Percentiles rank a stretch among this genome's conserved stretches.
phyloP scores from a whole-genome alignment of 2,113 vertebrate genomes.

The Pelmatolapia mariae region DNA sequence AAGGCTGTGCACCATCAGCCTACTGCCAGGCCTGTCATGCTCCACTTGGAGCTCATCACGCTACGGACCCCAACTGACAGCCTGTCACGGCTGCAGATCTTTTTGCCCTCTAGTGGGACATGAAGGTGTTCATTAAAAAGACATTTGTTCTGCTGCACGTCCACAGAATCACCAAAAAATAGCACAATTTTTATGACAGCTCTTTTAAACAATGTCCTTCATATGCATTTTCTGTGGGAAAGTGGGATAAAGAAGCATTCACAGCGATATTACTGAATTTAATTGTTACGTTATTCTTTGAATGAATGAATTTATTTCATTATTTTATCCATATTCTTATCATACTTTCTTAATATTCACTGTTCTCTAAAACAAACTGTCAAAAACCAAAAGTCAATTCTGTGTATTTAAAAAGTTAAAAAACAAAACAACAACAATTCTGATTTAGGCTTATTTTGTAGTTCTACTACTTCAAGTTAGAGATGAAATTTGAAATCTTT shows the following conservation, averaged over 20 bases:
- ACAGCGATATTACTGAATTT: background rate
- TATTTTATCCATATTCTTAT: background rate
- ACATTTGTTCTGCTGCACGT: background rate
- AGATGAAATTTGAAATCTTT: background rate
- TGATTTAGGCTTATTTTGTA: background rate
- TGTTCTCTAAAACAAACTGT: background rate
- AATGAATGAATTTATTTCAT: background rate
- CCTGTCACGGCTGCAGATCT: conserved; percentile 29
- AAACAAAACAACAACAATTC: background rate
- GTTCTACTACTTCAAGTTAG: background rate
- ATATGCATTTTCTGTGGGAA: background rate
- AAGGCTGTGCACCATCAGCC: conserved; percentile 48
- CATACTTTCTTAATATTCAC: background rate
- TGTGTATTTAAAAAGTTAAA: background rate
- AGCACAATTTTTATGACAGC: background rate
- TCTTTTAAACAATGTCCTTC: background rate
- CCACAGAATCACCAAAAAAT: background rate
- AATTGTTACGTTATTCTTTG: background rate
- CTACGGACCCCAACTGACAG: conserved; percentile 46
- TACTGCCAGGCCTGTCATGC: conserved; percentile 50
- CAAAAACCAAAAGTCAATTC: background rate
- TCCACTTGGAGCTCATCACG: conserved; percentile 52
- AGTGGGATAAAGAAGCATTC: background rate
- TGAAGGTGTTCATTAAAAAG: background rate
- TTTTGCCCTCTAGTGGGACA: background rate